Base-by-base conservation (phyloP, 2,797 vertebrate species). In the Miichthys miiuy region DNA sequence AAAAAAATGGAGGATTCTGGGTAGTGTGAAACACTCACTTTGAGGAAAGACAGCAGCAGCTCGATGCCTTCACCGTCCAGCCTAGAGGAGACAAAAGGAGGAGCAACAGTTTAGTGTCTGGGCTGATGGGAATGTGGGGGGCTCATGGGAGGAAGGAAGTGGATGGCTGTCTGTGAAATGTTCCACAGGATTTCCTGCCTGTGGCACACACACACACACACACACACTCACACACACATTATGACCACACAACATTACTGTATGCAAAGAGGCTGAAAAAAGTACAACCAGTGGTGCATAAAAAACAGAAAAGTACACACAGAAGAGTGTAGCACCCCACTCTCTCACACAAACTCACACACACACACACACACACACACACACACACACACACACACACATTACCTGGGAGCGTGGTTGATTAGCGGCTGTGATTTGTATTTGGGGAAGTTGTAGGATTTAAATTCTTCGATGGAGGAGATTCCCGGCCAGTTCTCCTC, bases 41-140 rank as follows among this genome's bases (percentile, higher is more conserved):
- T 97, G 91, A 99, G 96, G 93, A 99, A 99, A 72, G 96, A 95
- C 48, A 96, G 95, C 95, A 99, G 95, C 93, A 99, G 92, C 89
- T 99, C 98, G 72, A 98, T 98, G 92, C 98, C 98, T 94, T 99
- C 98, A 0, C 96, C 93, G 80, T 99, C 98, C 94, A 99, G 92
- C 92, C 98, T 99, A 20, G 18, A 82, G 74, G 75, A 77, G 60
- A 88, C 65, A 87, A 65, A 69, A 76, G 51, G 73, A 80, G 82
- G 75, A 85, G 56, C 54, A 62, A 68, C 69, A 71, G 64, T 48
- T 86, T 73, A 89, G 11, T 57, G 84, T 87, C 50, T 68, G 64
- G 90, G 54, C 75, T 81, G 81, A 72, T 72, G 91, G 83, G 86
- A 90, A 79, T 73, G 76, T 65, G 64, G 73, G 83, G 76, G 74